A percentile compares a stretch with the other conserved stretches of the same genome.
Conservation (phyloP, 2,113 vertebrate species). For the Cinclus cinclus region DNA sequence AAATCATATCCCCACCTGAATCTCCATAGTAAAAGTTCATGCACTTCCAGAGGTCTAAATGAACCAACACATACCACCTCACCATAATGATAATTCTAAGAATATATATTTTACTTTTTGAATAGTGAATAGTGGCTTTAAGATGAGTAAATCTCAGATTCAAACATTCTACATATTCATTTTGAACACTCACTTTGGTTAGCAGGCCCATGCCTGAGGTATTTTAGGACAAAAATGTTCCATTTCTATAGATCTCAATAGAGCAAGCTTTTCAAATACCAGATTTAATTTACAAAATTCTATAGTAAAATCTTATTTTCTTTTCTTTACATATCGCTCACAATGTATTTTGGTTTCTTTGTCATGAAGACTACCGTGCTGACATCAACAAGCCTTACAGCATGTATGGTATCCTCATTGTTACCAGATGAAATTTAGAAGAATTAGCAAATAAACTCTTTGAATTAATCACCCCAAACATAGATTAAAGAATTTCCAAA, state of each 20-base stretch:
- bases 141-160: neutral
- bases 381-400: neutral
- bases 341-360: neutral
- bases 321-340: neutral
- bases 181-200: neutral
- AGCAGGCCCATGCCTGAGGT: neutral
- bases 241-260: neutral
- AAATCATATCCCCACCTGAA: neutral
- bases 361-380: neutral
- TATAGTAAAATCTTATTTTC: neutral
- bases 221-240: neutral
- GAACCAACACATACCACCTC: neutral
- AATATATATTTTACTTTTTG: neutral
- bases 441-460: neutral
- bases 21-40: neutral
- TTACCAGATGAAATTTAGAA: neutral
- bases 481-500: neutral
- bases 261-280: neutral
- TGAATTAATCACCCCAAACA: neutral
- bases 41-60: neutral
- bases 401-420: accelerated
- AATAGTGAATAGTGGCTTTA: neutral
- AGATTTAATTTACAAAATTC: neutral
- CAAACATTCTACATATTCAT: neutral
- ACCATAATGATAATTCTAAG: neutral